phyloP scores from a whole-genome alignment of 2,113 vertebrate genomes.

The Acanthochromis polyacanthus region DNA sequence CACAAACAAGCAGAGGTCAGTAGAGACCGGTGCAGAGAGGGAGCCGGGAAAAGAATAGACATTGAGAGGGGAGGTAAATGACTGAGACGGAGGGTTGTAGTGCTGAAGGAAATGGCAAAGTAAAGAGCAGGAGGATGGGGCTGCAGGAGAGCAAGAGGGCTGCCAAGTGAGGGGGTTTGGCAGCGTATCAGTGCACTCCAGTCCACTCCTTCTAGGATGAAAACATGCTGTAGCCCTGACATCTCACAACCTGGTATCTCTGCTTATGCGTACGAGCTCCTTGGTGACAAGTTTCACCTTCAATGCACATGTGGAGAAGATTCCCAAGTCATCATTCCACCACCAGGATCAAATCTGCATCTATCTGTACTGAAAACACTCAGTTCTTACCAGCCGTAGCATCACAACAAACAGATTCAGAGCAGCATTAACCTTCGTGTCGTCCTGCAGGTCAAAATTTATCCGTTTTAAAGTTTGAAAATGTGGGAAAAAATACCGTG shows the following conservation, averaged over 20 bases:
- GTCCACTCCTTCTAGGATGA: conserved; percentile 79
- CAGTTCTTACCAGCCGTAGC: background rate
- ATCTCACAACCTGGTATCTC: conserved; percentile 49
- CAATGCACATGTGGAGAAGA: conserved; percentile 15
- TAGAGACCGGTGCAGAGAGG: conserved; percentile 23
- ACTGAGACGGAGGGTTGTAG: conserved; percentile 34
- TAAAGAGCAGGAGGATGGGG: conserved; percentile 50
- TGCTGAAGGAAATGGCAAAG: conserved; percentile 56
- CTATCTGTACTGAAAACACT: background rate
- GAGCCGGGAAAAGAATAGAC: conserved; percentile 51
- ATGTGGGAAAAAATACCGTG: too few relatives aligned
- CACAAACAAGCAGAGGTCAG: conserved; percentile 36
- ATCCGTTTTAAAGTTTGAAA: too few relatives aligned
- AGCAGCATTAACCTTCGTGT: background rate
- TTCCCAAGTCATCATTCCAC: conserved; percentile 23
- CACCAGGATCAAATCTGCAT: background rate
- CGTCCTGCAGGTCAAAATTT: too few relatives aligned
- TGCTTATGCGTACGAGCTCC: conserved; percentile 41
- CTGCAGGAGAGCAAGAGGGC: conserved; percentile 49
- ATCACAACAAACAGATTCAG: conserved; percentile 25
- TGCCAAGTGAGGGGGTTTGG: conserved; percentile 79
- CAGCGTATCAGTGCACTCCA: conserved; percentile 73
- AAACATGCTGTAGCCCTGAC: conserved; percentile 68
- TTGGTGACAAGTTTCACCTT: conserved; percentile 29
- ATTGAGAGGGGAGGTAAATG: conserved; percentile 53